A percentile compares a stretch with the other conserved stretches of the same genome.
phyloP scores from a whole-genome alignment of 92 coral and sea anemone species.

The Paragorgia papillata region DNA sequence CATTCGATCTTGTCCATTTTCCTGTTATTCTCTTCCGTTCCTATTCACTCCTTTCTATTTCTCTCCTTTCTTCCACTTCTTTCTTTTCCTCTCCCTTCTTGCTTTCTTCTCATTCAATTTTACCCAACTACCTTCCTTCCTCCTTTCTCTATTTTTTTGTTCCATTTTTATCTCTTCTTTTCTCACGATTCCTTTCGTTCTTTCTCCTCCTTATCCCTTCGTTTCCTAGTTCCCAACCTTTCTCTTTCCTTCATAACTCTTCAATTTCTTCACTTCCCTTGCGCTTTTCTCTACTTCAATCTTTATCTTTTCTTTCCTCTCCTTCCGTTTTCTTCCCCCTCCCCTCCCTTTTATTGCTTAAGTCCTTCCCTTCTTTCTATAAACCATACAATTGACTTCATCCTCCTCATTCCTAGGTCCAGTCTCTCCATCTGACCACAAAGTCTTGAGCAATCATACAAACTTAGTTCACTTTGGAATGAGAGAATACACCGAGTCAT shows the following conservation, averaged over 20 bases:
- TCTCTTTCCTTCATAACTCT: neutral
- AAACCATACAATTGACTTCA: neutral
- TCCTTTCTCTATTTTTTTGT: no score
- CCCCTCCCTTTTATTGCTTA: neutral
- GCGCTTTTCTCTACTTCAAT: neutral
- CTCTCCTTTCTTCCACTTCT: neutral
- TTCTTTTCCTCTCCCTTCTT: neutral
- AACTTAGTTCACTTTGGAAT: constrained; percentile 80
- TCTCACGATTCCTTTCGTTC: neutral
- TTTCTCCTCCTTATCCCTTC: neutral
- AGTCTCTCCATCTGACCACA: constrained; percentile 27
- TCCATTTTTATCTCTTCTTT: neutral
- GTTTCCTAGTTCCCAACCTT: neutral
- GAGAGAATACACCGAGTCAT: constrained; percentile 92
- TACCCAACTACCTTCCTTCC: neutral
- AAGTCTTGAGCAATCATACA: neutral
- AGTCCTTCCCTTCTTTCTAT: neutral
- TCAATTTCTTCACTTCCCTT: neutral
- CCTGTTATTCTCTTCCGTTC: neutral
- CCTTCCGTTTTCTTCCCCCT: neutral
- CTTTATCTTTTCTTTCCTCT: neutral
- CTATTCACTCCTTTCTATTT: neutral
- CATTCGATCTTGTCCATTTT: neutral
- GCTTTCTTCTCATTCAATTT: no score
- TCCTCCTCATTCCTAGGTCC: neutral